Conservation (phyloP, 2,888 invertebrate species). For the Chaitophorus viminalis region DNA sequence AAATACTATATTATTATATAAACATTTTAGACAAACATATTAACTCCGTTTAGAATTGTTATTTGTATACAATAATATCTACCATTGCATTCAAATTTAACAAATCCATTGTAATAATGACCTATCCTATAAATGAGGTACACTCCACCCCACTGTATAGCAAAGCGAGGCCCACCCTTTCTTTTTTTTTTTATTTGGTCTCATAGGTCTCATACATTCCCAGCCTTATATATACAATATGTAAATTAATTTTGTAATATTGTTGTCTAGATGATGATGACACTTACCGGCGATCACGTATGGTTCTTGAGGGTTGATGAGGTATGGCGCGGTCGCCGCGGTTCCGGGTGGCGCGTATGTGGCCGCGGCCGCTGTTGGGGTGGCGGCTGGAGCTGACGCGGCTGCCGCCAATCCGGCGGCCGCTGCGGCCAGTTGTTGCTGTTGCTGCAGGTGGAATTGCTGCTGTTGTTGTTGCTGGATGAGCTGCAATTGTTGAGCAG, state of each 20-base stretch:
- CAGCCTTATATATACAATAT: background rate
- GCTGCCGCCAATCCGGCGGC: conserved; percentile 70
- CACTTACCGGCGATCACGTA: conserved; percentile 72
- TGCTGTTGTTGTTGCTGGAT: conserved; percentile 80
- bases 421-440: conserved; percentile 70
- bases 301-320: conserved; percentile 87
- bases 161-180: no score
- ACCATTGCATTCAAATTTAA: no score
- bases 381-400: conserved; percentile 68
- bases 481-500: conserved; percentile 77
- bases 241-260: background rate
- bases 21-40: no score
- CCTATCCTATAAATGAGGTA: no score
- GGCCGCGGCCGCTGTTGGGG: conserved; percentile 75
- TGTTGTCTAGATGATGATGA: background rate
- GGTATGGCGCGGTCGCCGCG: conserved; percentile 81
- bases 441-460: conserved; percentile 68
- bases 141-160: no score
- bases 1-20: no score
- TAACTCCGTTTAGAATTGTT: no score
- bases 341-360: conserved; percentile 76
- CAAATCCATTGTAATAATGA: no score
- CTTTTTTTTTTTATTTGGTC: no score
- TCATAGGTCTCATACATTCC: no score
- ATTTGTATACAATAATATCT: no score